Percentiles rank a stretch among this genome's conserved stretches.
These are phyloP conservation scores for Tragulus kanchil DNA, from an alignment of 2,113 vertebrate genomes.

Conservation along the genomic window DNA sequence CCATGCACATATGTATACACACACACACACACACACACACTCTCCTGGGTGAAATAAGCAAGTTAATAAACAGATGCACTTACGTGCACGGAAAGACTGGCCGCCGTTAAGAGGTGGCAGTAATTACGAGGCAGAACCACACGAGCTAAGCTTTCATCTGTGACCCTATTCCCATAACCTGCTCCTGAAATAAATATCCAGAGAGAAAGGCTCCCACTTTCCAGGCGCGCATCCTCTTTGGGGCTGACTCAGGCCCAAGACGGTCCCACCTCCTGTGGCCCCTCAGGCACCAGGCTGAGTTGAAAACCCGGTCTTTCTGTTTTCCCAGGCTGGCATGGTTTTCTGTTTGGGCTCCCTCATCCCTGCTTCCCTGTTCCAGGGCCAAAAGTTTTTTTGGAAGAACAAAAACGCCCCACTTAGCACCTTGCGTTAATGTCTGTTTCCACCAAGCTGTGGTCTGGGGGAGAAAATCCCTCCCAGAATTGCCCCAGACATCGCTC, in stretches of 20 bases:
- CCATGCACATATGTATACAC: accelerated
- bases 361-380: neutral
- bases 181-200: neutral
- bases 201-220: neutral
- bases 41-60: conserved; percentile 63
- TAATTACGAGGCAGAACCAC: neutral
- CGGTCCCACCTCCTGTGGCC: too few species aligned
- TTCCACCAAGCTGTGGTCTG: neutral
- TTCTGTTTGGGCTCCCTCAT: neutral
- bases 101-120: neutral
- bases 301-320: neutral
- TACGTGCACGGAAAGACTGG: neutral
- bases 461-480: neutral
- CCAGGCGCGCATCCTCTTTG: neutral
- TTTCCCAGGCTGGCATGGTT: neutral
- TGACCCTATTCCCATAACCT: neutral
- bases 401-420: neutral
- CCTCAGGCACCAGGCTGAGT: neutral
- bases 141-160: accelerated
- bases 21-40: neutral
- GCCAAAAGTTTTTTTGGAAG: neutral
- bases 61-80: neutral
- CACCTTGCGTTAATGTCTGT: neutral
- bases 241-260: neutral
- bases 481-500: neutral